Percentiles rank a stretch among this genome's conserved stretches.
Conservation (phyloP, 23 tunicate genomes). For the Diplosoma virens region DNA sequence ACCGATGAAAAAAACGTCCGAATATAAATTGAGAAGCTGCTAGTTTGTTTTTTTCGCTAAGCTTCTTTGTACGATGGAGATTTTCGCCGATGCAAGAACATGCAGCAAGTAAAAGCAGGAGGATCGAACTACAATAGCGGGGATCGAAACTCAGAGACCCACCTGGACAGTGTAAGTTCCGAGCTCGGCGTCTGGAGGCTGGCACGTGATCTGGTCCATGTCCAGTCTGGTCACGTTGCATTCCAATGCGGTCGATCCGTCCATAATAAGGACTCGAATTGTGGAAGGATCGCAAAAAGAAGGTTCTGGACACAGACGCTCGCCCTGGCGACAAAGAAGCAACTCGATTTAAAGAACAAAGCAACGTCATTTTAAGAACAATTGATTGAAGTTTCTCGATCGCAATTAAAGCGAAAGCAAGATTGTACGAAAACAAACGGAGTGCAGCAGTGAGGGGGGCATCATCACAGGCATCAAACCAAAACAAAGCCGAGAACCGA, state of each 20-base stretch:
- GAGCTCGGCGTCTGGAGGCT: slow-evolving; percentile 36
- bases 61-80: neutral
- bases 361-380: no score
- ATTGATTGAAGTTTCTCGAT: no score
- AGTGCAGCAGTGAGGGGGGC: no score
- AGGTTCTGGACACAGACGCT: slow-evolving; percentile 44
- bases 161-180: slow-evolving; percentile 29
- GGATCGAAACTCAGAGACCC: neutral
- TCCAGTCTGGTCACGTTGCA: slow-evolving; percentile 73
- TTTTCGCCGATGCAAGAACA: neutral
- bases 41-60: neutral
- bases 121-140: no score
- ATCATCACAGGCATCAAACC: no score
- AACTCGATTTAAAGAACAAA: no score
- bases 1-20: neutral
- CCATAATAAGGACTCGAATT: slow-evolving; percentile 35
- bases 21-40: neutral
- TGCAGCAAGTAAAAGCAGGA: neutral
- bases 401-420: no score
- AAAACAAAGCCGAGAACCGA: no score
- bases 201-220: slow-evolving; percentile 55
- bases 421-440: no score
- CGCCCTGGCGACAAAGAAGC: slow-evolving; percentile 28
- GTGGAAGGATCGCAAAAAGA: slow-evolving; percentile 27
- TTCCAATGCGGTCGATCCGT: slow-evolving; percentile 21